phyloP scores from a whole-genome alignment of 2,888 invertebrate genomes.

The Rapana venosa region DNA sequence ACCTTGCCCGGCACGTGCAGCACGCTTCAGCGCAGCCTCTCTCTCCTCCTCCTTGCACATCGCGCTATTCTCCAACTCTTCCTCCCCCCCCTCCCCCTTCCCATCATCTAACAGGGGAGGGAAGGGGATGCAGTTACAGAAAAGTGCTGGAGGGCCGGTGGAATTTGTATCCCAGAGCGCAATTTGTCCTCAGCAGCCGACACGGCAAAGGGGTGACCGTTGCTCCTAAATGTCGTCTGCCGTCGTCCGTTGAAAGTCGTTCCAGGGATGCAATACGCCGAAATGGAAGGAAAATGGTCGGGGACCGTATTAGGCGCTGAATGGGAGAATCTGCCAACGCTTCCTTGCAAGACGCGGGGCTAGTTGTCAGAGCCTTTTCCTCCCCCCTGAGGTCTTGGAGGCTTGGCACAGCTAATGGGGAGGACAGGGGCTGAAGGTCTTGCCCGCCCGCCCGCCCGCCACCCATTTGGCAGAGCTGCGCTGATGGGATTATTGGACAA shows the following conservation, averaged over 20 bases:
- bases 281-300: constrained; percentile 31
- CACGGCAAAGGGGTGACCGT: constrained; percentile 25
- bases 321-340: constrained; percentile 27
- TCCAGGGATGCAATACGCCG: constrained; percentile 20
- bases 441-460: neutral
- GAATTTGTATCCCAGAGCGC: constrained; percentile 37
- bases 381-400: neutral
- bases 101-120: neutral
- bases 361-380: too few species aligned
- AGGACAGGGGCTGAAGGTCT: neutral
- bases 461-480: neutral
- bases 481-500: constrained; percentile 24
- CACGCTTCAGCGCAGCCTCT: neutral
- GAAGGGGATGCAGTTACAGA: constrained; percentile 11
- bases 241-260: neutral
- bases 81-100: neutral
- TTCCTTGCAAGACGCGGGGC: neutral
- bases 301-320: constrained; percentile 7
- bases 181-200: constrained; percentile 29
- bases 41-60: too few species aligned
- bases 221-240: constrained; percentile 19
- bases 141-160: constrained; percentile 26
- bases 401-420: neutral
- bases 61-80: neutral
- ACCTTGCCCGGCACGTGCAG: neutral